Evolutionary conservation across 2,797 vertebrate genomes (phyloP), one percentile per base, ranked within the genome.

Genomic region (Darevskia nairensis): DNA sequence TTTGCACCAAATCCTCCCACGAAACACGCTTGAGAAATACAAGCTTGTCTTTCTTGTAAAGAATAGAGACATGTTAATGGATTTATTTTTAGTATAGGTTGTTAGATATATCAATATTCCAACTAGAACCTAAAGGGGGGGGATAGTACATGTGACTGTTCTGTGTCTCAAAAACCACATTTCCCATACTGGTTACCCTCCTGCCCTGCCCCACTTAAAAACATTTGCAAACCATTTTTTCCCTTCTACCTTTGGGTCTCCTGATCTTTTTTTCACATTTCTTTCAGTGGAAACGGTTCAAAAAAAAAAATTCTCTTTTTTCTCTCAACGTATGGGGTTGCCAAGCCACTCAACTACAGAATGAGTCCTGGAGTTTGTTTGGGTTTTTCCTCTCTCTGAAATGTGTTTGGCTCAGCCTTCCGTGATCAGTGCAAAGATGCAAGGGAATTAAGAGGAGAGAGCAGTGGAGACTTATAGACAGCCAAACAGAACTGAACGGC

Each of bases 21-120:
- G 27, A 50, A 46, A 29, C 46, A 61, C 4, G 13, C 8, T 59
- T 27, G 41, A 80, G 66, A 72, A 80, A 46, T 19, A 64, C 50
- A 46, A 61, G 39, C 59, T 85, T 23, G n/a, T 80, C 29, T 66
- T 79, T 79, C 50, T 39, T 55, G 1, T 6, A n/a, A 71, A 85
- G 39, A 84, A 80, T 74, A 41, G 55, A 72, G n/a, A 85, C 21
- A 78, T 39, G 29, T 84, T 74, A 80, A 64, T 74, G 2, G 76
- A 17, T 61, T 72, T 89, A 35, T 74, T 80, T 89, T 80, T 80
- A 80, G n/a, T 50, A 23, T 75, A 19, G 80, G 29, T 82, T 82
- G 59, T 19, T 59, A 46, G 29, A 64, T 46, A 35, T 74, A 64
- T 39, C 29, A 80, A 35, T 75, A 76, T 46, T 79, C 27, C 19